Evolutionary conservation across 2,888 invertebrate species (phyloP), one percentile per base, ranked within the genome.

Genomic region (Ochropleura leucogaster): DNA sequence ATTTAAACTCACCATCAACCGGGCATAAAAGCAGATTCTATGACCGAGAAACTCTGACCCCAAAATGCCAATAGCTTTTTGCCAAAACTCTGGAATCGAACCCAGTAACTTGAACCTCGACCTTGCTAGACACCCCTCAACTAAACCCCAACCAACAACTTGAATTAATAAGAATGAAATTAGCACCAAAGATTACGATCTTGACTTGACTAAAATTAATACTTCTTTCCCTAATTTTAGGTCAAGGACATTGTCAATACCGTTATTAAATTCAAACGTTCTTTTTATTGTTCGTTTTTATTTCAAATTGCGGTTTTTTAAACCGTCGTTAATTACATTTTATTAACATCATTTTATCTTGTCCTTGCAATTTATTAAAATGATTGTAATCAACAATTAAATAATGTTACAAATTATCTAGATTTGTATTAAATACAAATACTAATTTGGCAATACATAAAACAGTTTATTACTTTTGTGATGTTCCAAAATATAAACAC

Each of bases 231-330:
- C 20, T 46, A 51, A 67, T 85, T 79, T 49, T 88, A 85, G 88
- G 89, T 89, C 90, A 90, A 90, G 90, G 88, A 83, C 89, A 89
- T 68, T 80, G 59, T 16, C 73, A 80, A 83, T 76, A 79, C 8
- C 9, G 18, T 71, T 46, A 66, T 60, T 69, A 68, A 72, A 51
- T 42, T 59, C n/a, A 68, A 80, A 60, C 10, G 4, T n/a, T 16
- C 60, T 59, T 51, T 47, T 46, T 30, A 68, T 46, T 40, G 16
- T 7, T 18, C 14, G 12, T 80, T 67, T 40, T 57, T 42, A 65
- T 51, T 66, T 44, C 18, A 7, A 9, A 46, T 65, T 76, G 46
- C 53, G 18, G n/a, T 10, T 53, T 30, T 30, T 53, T 0, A 18
- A 57, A 55, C 18, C 47, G 9, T 20, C 30, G 14, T 71, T 68